Percentiles rank a stretch among this genome's conserved stretches.
Conservation (phyloP, 2,113 vertebrate species). For the Dasyurus viverrinus region DNA sequence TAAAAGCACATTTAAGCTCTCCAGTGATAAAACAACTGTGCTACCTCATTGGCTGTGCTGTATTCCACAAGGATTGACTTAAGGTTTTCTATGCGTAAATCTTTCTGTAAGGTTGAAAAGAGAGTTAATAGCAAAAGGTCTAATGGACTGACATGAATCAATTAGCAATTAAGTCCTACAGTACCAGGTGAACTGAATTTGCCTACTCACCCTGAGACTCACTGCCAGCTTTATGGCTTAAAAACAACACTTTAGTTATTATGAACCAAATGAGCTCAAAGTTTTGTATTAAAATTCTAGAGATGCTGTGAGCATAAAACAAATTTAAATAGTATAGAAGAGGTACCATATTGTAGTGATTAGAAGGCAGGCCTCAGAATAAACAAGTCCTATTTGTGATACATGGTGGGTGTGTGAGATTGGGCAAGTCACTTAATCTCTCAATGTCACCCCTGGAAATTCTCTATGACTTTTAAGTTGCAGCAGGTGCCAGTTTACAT, state of each 20-base stretch:
- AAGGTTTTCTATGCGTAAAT: conserved; percentile 88
- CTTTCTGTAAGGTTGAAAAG: conserved; percentile 84
- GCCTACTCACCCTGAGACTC: neutral
- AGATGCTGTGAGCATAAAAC: neutral
- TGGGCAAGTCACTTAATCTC: neutral
- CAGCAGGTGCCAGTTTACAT: neutral
- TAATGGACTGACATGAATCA: neutral
- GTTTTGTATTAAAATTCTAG: neutral
- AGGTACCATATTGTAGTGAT: neutral
- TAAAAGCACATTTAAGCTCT: neutral
- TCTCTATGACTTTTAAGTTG: neutral
- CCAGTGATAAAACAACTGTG: neutral
- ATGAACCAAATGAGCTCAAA: neutral
- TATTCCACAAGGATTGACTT: conserved; percentile 88
- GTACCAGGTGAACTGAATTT: neutral
- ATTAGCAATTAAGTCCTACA: neutral
- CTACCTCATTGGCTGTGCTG: conserved; percentile 89
- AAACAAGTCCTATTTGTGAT: neutral
- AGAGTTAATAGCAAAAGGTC: neutral
- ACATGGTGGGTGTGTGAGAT: neutral
- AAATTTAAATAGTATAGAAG: neutral
- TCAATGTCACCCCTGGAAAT: neutral
- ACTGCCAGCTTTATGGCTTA: neutral
- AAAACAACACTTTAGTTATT: conserved; percentile 15
- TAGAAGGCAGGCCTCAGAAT: neutral